A percentile compares a stretch with the other conserved stretches of the same genome.
These are phyloP conservation scores for Hesperophylax magnus DNA, from an alignment of 1,140 invertebrate genomes.

Conservation along the genomic window DNA sequence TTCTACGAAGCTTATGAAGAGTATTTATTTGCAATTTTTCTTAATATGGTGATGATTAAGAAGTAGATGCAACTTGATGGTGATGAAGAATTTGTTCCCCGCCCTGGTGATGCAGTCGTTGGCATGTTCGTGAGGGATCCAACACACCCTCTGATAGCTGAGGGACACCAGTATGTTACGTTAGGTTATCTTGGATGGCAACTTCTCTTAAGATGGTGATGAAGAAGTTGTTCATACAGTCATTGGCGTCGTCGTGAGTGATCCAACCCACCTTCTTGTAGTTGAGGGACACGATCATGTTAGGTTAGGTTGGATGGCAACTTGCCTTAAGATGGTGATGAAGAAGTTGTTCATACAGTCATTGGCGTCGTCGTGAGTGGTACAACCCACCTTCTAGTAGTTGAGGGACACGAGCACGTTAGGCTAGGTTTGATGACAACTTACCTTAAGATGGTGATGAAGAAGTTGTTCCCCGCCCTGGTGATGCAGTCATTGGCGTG, in stretches of 20 bases:
- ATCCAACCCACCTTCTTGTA: too few relatives aligned
- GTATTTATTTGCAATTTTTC: too few relatives aligned
- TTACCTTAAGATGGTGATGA: conserved; percentile 82
- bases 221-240: too few relatives aligned
- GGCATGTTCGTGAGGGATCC: conserved; percentile 83
- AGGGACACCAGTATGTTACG: conserved; percentile 58
- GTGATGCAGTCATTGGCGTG: conserved; percentile 85
- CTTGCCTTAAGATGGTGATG: conserved; percentile 80
- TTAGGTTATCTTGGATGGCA: too few relatives aligned
- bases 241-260: too few relatives aligned
- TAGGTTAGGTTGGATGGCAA: too few relatives aligned
- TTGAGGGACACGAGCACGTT: conserved; percentile 76
- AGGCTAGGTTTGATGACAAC: not conserved
- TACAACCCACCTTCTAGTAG: conserved; percentile 73
- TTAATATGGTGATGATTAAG: too few relatives aligned
- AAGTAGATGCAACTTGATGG: conserved; percentile 63
- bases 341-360: conserved; percentile 84
- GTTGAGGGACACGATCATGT: conserved; percentile 86
- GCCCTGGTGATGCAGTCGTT: conserved; percentile 81
- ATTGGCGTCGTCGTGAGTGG: conserved; percentile 86
- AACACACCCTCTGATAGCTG: conserved; percentile 75
- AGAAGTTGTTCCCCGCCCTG: conserved; percentile 81
- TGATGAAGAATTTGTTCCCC: conserved; percentile 84
- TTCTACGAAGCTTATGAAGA: too few relatives aligned
- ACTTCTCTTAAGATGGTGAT: too few relatives aligned